phyloP scores from a whole-genome alignment of 2,797 vertebrate species.

The Smutsia temminckii region DNA sequence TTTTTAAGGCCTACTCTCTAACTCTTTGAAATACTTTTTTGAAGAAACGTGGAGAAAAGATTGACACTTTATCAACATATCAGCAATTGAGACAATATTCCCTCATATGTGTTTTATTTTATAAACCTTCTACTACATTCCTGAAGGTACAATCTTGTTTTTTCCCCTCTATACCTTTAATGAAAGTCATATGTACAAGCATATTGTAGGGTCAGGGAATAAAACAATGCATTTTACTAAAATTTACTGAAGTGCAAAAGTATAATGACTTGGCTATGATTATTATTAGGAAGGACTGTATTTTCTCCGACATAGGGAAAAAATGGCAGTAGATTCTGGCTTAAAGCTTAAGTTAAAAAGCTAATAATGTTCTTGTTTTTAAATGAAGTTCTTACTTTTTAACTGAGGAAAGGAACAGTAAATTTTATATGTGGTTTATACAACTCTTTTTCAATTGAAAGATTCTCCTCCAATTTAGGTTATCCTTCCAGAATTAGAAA shows the following conservation, averaged over 20 bases:
- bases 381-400: background rate
- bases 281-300: background rate
- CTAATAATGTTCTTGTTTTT: background rate
- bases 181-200: background rate
- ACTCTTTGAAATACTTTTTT: background rate
- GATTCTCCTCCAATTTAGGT: background rate
- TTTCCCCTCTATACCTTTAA: background rate
- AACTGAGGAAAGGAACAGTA: background rate
- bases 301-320: background rate
- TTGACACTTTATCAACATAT: background rate
- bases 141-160: background rate
- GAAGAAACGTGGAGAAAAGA: background rate
- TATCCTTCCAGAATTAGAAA: background rate
- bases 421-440: background rate
- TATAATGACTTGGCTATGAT: background rate
- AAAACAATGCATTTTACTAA: background rate
- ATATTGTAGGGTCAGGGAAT: background rate
- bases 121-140: background rate
- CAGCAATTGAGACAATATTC: background rate
- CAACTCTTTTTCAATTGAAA: background rate
- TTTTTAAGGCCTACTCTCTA: background rate
- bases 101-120: background rate
- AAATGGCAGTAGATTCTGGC: background rate
- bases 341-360: background rate
- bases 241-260: background rate